A percentile compares a stretch with the other conserved stretches of the same genome.
phyloP scores from a whole-genome alignment of 2,797 vertebrate species.

The Lithobates pipiens region DNA sequence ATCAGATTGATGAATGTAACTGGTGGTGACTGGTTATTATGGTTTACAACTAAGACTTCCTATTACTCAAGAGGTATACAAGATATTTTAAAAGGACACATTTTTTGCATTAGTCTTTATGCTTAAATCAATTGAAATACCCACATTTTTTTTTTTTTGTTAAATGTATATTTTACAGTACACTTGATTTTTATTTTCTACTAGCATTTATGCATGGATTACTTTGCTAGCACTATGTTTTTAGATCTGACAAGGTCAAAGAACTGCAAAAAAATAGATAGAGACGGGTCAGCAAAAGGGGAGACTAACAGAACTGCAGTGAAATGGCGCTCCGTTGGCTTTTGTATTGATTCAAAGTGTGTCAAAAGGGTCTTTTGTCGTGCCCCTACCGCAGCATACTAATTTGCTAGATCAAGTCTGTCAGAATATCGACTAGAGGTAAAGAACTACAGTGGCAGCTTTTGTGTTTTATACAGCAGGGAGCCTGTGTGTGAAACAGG shows the following conservation, averaged over 20 bases:
- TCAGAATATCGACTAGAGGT: conserved; percentile 95
- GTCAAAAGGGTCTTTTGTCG: conserved; percentile 97
- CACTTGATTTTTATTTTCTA: conserved; percentile 54
- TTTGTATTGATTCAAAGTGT: conserved; percentile 93
- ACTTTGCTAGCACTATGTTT: conserved; percentile 81
- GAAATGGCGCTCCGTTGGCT: conserved; percentile 88
- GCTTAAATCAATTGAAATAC: too few species aligned
- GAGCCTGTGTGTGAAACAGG: conserved; percentile 98
- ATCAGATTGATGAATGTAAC: too few species aligned
- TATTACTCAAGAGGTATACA: too few species aligned
- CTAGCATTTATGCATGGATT: conserved; percentile 64
- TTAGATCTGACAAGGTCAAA: conserved; percentile 78
- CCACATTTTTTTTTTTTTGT: too few species aligned
- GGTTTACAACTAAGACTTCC: too few species aligned
- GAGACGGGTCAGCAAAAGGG: conserved; percentile 82
- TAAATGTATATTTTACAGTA: conserved; percentile 38
- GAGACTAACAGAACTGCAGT: conserved; percentile 81
- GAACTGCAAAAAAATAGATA: conserved; percentile 66
- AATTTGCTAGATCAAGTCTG: conserved; percentile 99
- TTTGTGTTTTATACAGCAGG: conserved; percentile 94
- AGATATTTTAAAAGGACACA: too few species aligned
- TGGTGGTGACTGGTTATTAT: too few species aligned
- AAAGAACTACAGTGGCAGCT: conserved; percentile 88
- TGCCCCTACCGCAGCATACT: conserved; percentile 97
- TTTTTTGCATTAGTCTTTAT: too few species aligned